Evolutionary conservation across 92 coral and sea anemone species (phyloP), one percentile per base, ranked within the genome.

Genomic region (Porites cylindrica): DNA sequence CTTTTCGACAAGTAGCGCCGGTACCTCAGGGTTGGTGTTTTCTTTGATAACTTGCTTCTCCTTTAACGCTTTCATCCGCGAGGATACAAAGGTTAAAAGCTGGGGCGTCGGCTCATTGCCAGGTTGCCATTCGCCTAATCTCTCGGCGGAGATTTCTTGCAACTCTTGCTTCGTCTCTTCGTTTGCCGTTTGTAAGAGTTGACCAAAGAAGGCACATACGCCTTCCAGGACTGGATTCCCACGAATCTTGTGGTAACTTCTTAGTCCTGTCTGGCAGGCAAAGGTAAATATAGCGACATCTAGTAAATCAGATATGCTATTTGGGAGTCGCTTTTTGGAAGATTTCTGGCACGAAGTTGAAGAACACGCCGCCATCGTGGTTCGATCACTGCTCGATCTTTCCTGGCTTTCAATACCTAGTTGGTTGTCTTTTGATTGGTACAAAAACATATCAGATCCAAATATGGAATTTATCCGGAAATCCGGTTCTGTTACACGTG

Each of bases 251-350:
- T 85, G 75, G 3, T 17, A 7, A 1, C 66, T 4, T 24, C 83
- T 29, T 4, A 85, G 70, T 8, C 89, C 82, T 12, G 83, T 38
- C 63, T 43, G 83, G 12, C 66, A 63, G 9, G 61, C 73, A 65
- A 85, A 85, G 12, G 88, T 10, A 60, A 29, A 84, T 50, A 72
- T 78, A 3, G 89, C 92, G 13, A 78, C 56, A 53, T 89, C 89
- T 10, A 82, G 72, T 70, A 82, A 69, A 52, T 89, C 79, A 0
- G 38, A 19, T n/a, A 85, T 1, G 10, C 24, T 9, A n/a, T 63
- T 51, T n/a, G 89, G 82, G 74, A 82, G 52, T 14, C 79, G 63
- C 56, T 69, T 82, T 29, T 19, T 72, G 3, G 77, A 26, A 29
- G 51, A 32, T 32, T 32, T 32, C 43, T 32, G 43, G 43, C 43